phyloP scores from a whole-genome alignment of 2,113 vertebrate genomes.

The Labeo rohita region DNA sequence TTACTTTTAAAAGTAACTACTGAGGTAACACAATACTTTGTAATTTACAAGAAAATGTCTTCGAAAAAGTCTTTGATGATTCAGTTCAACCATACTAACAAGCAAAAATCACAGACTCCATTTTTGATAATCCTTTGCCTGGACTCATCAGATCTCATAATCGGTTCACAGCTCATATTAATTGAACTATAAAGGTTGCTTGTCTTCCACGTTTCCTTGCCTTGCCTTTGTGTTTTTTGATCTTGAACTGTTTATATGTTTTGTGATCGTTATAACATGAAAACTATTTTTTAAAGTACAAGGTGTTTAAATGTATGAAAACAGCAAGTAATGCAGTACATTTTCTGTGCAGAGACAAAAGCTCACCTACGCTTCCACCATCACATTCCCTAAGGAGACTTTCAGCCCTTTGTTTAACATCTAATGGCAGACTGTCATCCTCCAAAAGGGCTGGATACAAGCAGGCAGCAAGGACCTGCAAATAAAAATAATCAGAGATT shows the following conservation, averaged over 20 bases:
- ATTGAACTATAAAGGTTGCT: no score
- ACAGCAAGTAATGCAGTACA: not conserved
- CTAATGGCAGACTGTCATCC: constrained; percentile 61
- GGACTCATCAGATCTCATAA: no score
- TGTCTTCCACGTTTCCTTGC: no score
- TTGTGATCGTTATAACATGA: not conserved
- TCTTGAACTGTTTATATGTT: not conserved
- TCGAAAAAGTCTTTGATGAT: no score
- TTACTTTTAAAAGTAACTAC: no score
- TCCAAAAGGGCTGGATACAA: constrained; percentile 70
- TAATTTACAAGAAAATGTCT: no score
- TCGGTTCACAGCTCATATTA: no score
- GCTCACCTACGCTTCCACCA: constrained; percentile 71
- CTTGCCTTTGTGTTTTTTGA: no score
- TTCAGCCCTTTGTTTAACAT: constrained; percentile 67
- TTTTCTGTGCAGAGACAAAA: not conserved
- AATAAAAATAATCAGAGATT: no score
- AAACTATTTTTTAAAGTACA: not conserved
- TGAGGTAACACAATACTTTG: not conserved
- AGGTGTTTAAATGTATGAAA: not conserved
- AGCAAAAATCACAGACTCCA: no score
- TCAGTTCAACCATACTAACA: no score
- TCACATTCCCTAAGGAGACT: constrained; percentile 61
- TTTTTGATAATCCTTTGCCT: no score
- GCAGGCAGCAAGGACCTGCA: constrained; percentile 74